Conservation (phyloP, 2,797 vertebrate genomes). For the Sebastes alutus region DNA sequence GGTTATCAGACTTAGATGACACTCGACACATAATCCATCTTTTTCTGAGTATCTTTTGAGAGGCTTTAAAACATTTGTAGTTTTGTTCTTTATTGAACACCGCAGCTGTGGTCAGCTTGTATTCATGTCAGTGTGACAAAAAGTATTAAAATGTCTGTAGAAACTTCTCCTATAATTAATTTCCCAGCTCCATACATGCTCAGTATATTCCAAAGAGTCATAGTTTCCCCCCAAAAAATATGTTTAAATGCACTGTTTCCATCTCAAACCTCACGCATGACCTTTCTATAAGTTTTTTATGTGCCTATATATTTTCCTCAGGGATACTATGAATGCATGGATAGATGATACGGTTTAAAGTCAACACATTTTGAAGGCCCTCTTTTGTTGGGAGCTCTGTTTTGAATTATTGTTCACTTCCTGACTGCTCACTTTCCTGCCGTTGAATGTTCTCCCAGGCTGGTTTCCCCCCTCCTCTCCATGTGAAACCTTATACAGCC, state of each 20-base stretch:
- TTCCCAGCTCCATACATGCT: neutral
- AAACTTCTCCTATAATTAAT: neutral
- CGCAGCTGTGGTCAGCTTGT: neutral
- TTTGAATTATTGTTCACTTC: conserved; percentile 81
- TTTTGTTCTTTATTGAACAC: neutral
- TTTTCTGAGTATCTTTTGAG: neutral
- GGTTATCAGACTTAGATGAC: neutral
- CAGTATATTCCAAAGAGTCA: neutral
- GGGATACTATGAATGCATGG: conserved; percentile 5
- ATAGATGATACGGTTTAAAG: conserved; percentile 50
- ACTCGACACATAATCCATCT: neutral
- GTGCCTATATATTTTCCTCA: conserved; percentile 26
- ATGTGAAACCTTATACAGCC: conserved; percentile 73
- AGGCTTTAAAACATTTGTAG: neutral
- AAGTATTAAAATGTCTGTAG: neutral
- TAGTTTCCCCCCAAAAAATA: neutral
- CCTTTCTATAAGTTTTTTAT: conserved; percentile 4
- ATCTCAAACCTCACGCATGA: conserved; percentile 4
- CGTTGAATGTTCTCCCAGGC: conserved; percentile 53
- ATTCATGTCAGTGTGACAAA: neutral
- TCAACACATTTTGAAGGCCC: conserved; percentile 52
- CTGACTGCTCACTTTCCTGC: conserved; percentile 63
- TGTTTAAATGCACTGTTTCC: neutral
- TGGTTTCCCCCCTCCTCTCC: conserved; percentile 30
- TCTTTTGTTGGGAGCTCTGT: conserved; percentile 67